Base-by-base conservation (phyloP, 2,888 invertebrate genomes). In the Mesochorus sp. region DNA sequence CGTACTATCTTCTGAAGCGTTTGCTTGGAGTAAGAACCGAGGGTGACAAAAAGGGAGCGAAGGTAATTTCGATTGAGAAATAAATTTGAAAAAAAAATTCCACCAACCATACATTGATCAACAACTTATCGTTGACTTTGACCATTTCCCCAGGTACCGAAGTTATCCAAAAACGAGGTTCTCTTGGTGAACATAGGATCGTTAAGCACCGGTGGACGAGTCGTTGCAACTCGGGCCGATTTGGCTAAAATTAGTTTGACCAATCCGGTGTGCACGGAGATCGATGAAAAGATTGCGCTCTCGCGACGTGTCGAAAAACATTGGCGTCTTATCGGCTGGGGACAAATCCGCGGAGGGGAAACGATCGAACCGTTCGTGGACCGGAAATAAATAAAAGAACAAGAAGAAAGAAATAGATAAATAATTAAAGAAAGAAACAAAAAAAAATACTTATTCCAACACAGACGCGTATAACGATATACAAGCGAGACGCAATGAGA, bases 301-400 rank as follows among this genome's bases (percentile, higher is more conserved):
- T 99, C 98, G 91, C 94, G 99, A 90, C 95, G 99, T 92, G 98
- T 99, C 44, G 99, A 99, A 88, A 99, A 99, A 91, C 99, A 99
- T 93, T 99, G 99, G 99, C 95, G 99, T 92, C 95, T 99, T 90
- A 99, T 99, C 91, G 99, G 99, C 85, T 99, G 99, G 99, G 99
- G 99, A 85, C 98, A 99, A 92, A 99, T 99, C 92, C 95, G 98
- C 92, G 97, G 98, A 90, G 99, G 99, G 85, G 96, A 97, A 90
- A 98, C 98, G 85, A 98, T 99, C 88, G 96, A 97, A 88, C 98
- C 99, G 14, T 92, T 93, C 42, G 92, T 93, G 82, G 93, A 94
- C 80, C 85, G 86, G 39, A 90, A 89, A 71, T 88, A 85, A 83
- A 76, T 44, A 59, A 59, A 21, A 21, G 26, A 19, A 1, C 1